Evolutionary conservation across 2,888 invertebrate genomes (phyloP).

Genomic region (Philaethria dido): DNA sequence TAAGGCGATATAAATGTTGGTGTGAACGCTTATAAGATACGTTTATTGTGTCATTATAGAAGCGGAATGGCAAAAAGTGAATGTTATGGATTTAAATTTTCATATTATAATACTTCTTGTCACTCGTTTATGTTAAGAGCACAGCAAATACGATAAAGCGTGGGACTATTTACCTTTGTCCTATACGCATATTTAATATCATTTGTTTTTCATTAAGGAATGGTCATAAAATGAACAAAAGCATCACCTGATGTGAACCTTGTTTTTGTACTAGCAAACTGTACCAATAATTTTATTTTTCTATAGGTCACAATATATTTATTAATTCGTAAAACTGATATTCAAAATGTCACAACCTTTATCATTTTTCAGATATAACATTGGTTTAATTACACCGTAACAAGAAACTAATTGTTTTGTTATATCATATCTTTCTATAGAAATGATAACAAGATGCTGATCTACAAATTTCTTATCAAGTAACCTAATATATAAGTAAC

Average conservation of each 20-base stretch:
- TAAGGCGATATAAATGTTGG: constrained; percentile 82
- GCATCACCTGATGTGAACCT: background rate
- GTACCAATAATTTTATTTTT: background rate
- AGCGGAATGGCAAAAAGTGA: constrained; percentile 76
- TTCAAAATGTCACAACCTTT: too few species aligned
- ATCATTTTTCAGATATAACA: too few species aligned
- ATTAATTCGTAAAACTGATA: too few species aligned
- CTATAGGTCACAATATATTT: background rate
- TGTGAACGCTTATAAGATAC: constrained; percentile 81
- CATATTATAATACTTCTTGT: constrained; percentile 58
- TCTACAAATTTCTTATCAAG: too few species aligned
- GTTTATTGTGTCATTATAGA: constrained; percentile 79
- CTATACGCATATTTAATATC: background rate
- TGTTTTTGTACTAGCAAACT: background rate
- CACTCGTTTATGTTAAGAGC: constrained; percentile 47
- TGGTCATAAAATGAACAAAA: background rate
- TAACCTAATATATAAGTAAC: too few species aligned
- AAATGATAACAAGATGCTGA: too few species aligned
- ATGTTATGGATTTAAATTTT: constrained; percentile 77
- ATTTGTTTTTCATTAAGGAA: background rate
- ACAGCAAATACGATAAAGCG: constrained; percentile 66
- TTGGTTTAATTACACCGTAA: too few species aligned
- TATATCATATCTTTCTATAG: too few species aligned
- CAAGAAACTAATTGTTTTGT: background rate
- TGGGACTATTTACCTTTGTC: constrained; percentile 49